Conservation (phyloP, 2,113 vertebrate genomes). For the Mirounga angustirostris region DNA sequence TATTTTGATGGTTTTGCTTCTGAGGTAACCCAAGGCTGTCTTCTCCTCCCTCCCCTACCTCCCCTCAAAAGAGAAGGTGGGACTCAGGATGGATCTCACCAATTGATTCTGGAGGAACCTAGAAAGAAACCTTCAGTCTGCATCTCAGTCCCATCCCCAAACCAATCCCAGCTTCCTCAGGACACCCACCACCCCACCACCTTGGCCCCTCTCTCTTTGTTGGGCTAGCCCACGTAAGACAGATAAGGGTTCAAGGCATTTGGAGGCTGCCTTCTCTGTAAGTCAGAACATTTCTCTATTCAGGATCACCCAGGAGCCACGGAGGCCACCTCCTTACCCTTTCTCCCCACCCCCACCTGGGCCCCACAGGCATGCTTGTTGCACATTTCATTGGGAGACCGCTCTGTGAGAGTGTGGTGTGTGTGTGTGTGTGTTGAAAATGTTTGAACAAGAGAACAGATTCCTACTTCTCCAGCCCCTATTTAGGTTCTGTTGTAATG, state of each 20-base stretch:
- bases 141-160: background rate
- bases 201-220: too few species aligned
- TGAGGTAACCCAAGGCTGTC: background rate
- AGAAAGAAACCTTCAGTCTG: background rate
- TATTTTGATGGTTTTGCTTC: background rate
- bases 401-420: background rate
- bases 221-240: background rate
- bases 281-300: background rate
- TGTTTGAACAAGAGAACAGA: background rate
- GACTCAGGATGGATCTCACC: background rate
- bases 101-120: background rate
- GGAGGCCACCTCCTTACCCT: background rate
- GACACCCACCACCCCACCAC: too few species aligned
- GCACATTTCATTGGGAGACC: rapidly evolving
- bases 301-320: background rate
- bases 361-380: too few species aligned
- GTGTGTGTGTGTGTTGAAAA: background rate
- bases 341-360: rapidly evolving
- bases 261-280: background rate
- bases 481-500: rapidly evolving
- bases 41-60: background rate
- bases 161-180: background rate
- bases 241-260: too few species aligned
- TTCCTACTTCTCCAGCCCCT: too few species aligned
- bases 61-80: background rate